Conservation (phyloP, 1,140 invertebrate species). For the Ceratitis capitata region DNA sequence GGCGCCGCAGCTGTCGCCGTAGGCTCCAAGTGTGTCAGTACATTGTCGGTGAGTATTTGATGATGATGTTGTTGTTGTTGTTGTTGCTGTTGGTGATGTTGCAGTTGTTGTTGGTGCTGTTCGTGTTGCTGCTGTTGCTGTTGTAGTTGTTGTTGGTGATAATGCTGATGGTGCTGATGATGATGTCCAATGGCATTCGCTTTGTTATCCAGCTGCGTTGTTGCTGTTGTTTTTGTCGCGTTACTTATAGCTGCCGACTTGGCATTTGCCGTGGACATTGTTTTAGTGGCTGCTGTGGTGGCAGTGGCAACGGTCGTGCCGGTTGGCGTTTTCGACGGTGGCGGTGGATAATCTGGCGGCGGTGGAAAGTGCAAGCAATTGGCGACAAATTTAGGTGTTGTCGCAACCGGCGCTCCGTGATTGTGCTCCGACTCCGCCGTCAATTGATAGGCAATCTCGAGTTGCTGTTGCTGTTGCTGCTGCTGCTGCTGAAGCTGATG, state of each 20-base stretch:
- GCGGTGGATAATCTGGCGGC: slow-evolving; percentile 57
- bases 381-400: slow-evolving; percentile 45
- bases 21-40: slow-evolving; percentile 14
- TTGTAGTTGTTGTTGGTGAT: slow-evolving; percentile 34
- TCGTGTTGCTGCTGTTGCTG: slow-evolving; percentile 6
- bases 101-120: neutral
- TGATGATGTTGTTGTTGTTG: neutral
- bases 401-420: neutral
- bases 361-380: slow-evolving; percentile 56
- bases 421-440: neutral
- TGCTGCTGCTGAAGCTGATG: slow-evolving; percentile 43
- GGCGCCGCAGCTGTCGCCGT: slow-evolving; percentile 26
- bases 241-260: slow-evolving; percentile 7
- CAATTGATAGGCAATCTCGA: slow-evolving; percentile 44
- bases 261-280: slow-evolving; percentile 19
- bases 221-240: slow-evolving; percentile 39
- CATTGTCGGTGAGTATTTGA: slow-evolving; percentile 7
- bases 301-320: slow-evolving; percentile 37
- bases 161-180: slow-evolving; percentile 33
- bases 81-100: neutral
- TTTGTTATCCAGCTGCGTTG: neutral
- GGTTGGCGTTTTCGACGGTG: slow-evolving; percentile 43
- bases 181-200: neutral
- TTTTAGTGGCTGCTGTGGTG: slow-evolving; percentile 9
- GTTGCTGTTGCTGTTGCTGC: slow-evolving; percentile 47